These are phyloP conservation scores for Uromys caudimaculatus DNA, from an alignment of 2,797 vertebrate species.

Conservation along the genomic window DNA sequence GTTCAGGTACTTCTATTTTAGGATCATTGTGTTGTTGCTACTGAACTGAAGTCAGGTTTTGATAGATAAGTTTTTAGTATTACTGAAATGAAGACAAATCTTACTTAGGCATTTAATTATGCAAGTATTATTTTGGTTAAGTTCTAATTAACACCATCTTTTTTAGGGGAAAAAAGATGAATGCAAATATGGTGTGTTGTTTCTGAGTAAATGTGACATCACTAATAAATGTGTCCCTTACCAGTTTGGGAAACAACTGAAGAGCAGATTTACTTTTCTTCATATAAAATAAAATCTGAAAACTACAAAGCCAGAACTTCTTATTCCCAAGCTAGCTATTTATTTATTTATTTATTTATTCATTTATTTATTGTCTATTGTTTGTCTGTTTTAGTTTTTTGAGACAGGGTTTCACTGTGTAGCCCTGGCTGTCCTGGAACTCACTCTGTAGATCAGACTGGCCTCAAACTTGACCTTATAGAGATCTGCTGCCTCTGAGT, in stretches of 20 bases:
- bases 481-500: neutral
- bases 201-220: neutral
- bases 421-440: neutral
- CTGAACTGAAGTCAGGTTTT: constrained; percentile 23
- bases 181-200: constrained; percentile 4
- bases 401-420: neutral
- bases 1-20: neutral
- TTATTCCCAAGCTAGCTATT: neutral
- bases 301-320: constrained; percentile 24
- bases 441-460: neutral
- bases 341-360: neutral
- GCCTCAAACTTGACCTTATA: neutral
- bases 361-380: neutral
- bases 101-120: neutral
- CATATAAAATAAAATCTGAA: constrained; percentile 32
- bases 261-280: constrained; percentile 36
- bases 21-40: neutral
- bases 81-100: neutral
- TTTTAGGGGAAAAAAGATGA: neutral
- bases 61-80: neutral
- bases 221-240: neutral
- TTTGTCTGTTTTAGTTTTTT: neutral
- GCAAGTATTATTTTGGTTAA: neutral
- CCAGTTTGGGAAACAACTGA: neutral
- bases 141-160: neutral